These are phyloP conservation scores for Salmo trutta DNA, from an alignment of 2,797 vertebrate species.

Conservation along the genomic window DNA sequence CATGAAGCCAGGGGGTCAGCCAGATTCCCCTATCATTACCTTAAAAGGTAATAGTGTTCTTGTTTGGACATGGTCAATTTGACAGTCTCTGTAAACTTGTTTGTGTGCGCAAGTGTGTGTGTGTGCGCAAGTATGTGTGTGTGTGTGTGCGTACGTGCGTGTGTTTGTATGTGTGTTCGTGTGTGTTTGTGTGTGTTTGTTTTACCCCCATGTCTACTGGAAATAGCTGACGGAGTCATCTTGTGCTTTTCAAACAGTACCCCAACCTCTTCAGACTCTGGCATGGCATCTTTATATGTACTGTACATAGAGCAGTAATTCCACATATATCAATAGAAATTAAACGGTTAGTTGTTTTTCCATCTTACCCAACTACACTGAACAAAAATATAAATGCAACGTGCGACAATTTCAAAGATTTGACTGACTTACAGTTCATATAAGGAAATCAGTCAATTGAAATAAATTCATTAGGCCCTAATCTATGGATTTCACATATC, in stretches of 20 bases:
- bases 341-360: neutral
- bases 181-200: neutral
- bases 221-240: neutral
- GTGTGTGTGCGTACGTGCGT: constrained; percentile 31
- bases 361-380: neutral
- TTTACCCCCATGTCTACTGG: neutral
- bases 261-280: neutral
- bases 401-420: too few species aligned
- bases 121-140: neutral
- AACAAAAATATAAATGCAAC: too few species aligned
- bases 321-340: neutral
- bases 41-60: constrained; percentile 60
- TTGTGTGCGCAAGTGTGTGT: neutral
- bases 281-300: neutral
- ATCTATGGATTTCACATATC: too few species aligned
- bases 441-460: too few species aligned
- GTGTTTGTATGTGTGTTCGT: constrained; percentile 8
- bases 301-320: neutral
- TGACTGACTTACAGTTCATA: too few species aligned
- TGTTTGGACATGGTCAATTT: constrained; percentile 65
- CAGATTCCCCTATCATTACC: constrained; percentile 63
- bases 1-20: constrained; percentile 57
- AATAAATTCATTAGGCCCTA: too few species aligned
- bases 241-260: neutral
- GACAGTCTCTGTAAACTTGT: constrained; percentile 45